phyloP scores from a whole-genome alignment of 2,888 invertebrate genomes.

The Lycophotia porphyrea region DNA sequence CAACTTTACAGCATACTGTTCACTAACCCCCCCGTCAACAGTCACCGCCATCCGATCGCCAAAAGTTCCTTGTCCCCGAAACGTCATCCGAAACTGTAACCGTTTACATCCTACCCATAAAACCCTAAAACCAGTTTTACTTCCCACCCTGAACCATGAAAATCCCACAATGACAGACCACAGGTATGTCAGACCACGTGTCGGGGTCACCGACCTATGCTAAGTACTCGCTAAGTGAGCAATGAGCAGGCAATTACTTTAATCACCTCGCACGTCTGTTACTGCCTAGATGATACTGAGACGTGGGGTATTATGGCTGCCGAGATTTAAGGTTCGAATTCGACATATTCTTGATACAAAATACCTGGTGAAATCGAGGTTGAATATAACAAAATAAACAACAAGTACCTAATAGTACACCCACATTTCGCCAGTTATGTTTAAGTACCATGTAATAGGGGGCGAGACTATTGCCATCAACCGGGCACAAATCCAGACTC shows the following conservation, averaged over 20 bases:
- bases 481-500: no score
- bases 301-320: conserved; percentile 56
- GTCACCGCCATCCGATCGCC: not conserved
- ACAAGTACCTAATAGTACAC: no score
- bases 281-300: conserved; percentile 74
- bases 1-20: not conserved
- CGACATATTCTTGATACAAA: not conserved
- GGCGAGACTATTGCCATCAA: no score
- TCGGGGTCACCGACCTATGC: conserved; percentile 70
- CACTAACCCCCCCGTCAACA: not conserved
- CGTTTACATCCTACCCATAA: not conserved
- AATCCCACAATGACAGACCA: conserved; percentile 16
- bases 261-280: conserved; percentile 81
- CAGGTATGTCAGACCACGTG: conserved; percentile 63
- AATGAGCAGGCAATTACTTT: conserved; percentile 83
- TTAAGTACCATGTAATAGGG: no score
- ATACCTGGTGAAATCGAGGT: not conserved
- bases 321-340: conserved; percentile 48
- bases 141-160: conserved; percentile 1
- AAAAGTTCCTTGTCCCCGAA: not conserved
- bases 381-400: no score
- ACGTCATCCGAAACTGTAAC: not conserved
- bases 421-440: no score
- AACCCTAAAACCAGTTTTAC: not conserved
- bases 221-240: conserved; percentile 71